These are phyloP conservation scores for Shinisaurus crocodilurus DNA, from an alignment of 2,113 vertebrate genomes.

Conservation along the genomic window DNA sequence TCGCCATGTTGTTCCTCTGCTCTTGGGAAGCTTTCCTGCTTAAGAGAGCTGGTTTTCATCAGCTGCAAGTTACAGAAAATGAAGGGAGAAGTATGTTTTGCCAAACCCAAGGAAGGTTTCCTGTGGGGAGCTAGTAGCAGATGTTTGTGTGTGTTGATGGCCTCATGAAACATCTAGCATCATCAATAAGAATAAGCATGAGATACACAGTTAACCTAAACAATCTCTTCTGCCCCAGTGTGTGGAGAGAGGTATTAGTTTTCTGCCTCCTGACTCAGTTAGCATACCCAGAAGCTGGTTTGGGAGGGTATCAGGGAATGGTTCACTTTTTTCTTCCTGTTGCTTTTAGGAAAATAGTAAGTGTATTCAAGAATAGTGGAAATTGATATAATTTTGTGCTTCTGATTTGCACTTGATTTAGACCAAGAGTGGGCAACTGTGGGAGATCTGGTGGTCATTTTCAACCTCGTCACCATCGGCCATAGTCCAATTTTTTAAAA, in stretches of 20 bases:
- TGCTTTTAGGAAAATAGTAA: neutral
- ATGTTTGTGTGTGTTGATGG: neutral
- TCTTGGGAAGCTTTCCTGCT: neutral
- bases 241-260: neutral
- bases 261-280: neutral
- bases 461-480: too few species aligned
- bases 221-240: neutral
- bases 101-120: neutral
- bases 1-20: neutral
- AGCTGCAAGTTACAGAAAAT: neutral
- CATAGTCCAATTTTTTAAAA: too few species aligned
- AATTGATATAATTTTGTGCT: neutral
- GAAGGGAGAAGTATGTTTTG: neutral
- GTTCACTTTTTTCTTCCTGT: neutral
- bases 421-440: too few species aligned
- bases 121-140: neutral
- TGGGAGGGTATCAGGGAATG: neutral
- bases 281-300: neutral
- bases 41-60: neutral
- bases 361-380: neutral
- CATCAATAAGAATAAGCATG: neutral
- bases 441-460: too few species aligned
- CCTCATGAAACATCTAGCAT: neutral
- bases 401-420: neutral
- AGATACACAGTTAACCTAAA: neutral